Evolutionary conservation across 2,797 vertebrate species (phyloP).

Genomic region (Cygnus olor): DNA sequence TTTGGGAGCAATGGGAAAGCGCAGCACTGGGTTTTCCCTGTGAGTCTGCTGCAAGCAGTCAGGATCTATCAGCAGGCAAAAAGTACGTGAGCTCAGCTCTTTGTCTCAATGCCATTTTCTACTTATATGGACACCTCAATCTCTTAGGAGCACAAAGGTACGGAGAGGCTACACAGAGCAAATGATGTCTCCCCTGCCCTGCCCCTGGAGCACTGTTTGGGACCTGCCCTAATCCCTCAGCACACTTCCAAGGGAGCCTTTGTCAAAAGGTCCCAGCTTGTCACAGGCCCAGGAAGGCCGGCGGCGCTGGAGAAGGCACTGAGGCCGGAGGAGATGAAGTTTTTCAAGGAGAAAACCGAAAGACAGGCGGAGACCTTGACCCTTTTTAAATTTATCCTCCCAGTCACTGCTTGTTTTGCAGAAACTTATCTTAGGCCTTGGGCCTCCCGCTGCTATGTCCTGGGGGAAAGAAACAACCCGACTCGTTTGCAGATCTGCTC

Average conservation of each 20-base stretch:
- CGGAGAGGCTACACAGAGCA: neutral
- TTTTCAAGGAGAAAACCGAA: neutral
- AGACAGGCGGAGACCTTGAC: neutral
- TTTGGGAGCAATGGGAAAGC: neutral
- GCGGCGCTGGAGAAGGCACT: accelerated
- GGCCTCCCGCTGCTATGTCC: neutral
- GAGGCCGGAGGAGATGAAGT: neutral
- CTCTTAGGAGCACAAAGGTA: neutral
- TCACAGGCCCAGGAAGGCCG: neutral
- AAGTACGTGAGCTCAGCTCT: neutral
- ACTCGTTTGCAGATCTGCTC: neutral
- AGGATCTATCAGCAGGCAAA: neutral
- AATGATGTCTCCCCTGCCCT: neutral
- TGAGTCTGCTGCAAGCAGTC: neutral
- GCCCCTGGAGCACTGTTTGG: neutral
- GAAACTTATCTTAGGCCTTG: neutral
- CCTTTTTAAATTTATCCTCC: neutral
- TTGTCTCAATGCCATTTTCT: neutral
- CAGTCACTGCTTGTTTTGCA: neutral
- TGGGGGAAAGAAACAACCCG: neutral
- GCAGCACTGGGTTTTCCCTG: neutral
- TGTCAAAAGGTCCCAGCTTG: neutral
- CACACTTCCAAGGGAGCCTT: neutral
- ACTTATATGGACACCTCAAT: neutral
- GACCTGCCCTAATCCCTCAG: neutral